These are phyloP conservation scores for Hapalemur alaotrensis DNA, from an alignment of 2,797 vertebrate genomes.

Conservation along the genomic window DNA sequence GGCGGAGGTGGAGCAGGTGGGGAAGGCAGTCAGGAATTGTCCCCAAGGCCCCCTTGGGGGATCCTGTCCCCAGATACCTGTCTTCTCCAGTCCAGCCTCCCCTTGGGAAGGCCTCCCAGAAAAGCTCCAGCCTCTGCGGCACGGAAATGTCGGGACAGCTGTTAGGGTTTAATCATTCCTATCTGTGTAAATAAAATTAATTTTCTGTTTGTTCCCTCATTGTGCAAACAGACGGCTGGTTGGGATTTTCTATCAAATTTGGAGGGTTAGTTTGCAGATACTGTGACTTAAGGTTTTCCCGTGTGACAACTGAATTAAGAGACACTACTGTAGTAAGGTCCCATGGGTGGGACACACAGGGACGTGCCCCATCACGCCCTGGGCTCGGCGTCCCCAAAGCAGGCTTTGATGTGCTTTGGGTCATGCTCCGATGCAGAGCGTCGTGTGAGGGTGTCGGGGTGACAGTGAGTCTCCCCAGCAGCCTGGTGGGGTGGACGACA, in stretches of 20 bases:
- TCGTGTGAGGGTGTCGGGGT: no score
- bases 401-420: background rate
- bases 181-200: slow-evolving; percentile 42
- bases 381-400: background rate
- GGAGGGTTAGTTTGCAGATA: background rate
- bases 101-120: background rate
- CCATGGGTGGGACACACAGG: background rate
- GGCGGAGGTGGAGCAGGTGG: slow-evolving; percentile 8
- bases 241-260: background rate
- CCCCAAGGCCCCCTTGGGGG: background rate
- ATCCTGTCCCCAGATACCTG: background rate
- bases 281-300: background rate
- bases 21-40: background rate
- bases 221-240: background rate
- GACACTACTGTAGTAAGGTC: background rate
- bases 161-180: background rate
- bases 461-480: background rate
- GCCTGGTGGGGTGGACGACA: background rate
- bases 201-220: slow-evolving; percentile 32
- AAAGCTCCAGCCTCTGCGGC: background rate
- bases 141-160: background rate
- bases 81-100: background rate
- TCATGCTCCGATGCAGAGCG: no score
- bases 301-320: background rate
- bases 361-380: background rate